Evolutionary conservation across 2,113 vertebrate species (phyloP).

Genomic region (Sminthopsis crassicaudata): DNA sequence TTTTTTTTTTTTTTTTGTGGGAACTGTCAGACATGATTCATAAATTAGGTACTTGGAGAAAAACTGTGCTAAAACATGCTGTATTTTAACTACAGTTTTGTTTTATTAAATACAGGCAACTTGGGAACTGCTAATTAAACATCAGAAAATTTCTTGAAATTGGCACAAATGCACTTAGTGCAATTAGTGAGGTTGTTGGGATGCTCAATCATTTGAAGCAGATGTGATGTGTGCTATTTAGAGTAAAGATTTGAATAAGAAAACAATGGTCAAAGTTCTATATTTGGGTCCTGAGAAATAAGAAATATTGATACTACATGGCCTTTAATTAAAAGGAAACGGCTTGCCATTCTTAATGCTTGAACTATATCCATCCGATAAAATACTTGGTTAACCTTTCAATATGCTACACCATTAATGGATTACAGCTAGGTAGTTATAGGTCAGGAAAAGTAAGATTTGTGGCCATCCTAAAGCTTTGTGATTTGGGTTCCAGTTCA

Average conservation of each 20-base stretch:
- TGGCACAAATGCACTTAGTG: slow-evolving; percentile 9
- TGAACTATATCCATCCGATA: not conserved
- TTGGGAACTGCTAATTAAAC: slow-evolving; percentile 24
- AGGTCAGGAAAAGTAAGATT: not conserved
- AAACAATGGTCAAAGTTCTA: slow-evolving; percentile 26
- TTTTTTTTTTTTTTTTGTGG: not conserved
- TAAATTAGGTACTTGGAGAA: not conserved
- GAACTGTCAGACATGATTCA: slow-evolving; percentile 20
- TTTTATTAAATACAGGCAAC: slow-evolving; percentile 53
- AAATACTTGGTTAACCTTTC: slow-evolving; percentile 25
- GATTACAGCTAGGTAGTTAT: not conserved
- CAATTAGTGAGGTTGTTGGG: not conserved
- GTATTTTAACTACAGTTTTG: slow-evolving; percentile 30
- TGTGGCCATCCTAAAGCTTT: not conserved
- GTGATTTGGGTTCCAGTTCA: not conserved
- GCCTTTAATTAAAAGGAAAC: slow-evolving; percentile 47
- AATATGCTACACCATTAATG: not conserved
- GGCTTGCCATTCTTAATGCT: not conserved
- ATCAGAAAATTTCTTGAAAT: slow-evolving; percentile 51
- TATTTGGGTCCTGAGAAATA: not conserved
- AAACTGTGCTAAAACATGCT: slow-evolving; percentile 5
- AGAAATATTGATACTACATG: not conserved
- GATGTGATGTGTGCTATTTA: slow-evolving; percentile 41
- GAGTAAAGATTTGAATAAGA: slow-evolving; percentile 49
- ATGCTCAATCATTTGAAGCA: slow-evolving; percentile 32